Base-by-base conservation (phyloP, 1,140 invertebrate species). In the Leptinotarsa texana region DNA sequence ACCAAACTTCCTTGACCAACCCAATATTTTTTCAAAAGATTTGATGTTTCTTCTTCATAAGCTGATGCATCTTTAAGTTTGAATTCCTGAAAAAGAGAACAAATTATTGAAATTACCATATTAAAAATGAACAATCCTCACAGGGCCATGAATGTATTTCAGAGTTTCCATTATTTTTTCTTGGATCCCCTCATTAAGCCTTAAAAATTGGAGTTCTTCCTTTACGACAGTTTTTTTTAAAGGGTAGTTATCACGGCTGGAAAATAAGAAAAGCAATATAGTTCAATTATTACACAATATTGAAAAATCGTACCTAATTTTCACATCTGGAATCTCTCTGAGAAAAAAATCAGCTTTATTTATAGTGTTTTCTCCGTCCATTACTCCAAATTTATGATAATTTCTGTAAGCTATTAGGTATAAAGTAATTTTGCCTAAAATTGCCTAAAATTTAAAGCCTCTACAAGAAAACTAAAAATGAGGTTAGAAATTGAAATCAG, bases 161-260 rank as follows among this genome's bases (percentile, higher is more conserved):
- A 94, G 83, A 11, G 92, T 93, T 74, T 93, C 90, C 82, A 92
- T 88, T 17, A 93, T 88, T 77, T 90, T 84, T 79, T 91, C 90
- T 79, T 93, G 90, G 61, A 90, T 90, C 77, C 91, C 88, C 61
- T 91, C 86, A 49, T 86, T 89, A 3, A 94, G 83, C 22, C 88
- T 86, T 62, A 94, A 83, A 6, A 89, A 91, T 80, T 93, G 91
- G 82, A 94, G 86, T 84, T 93, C 92, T 73, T 92, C 91, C 82
- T 92, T 93, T 0, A 92, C 85, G 1, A 75, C 51, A n/a, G 78
- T 78, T 72, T 77, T 83, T 72, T 85, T 85, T 33, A 86, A 83
- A 27, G 86, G 83, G 33, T 71, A 72, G 61, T 74, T 77, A 18
- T 63, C 63, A 63, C 62, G 47, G 62, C 76, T 81, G 63, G 73